Evolutionary conservation across 2,797 vertebrate genomes (phyloP).

Genomic region (Cyprinodon diabolis): DNA sequence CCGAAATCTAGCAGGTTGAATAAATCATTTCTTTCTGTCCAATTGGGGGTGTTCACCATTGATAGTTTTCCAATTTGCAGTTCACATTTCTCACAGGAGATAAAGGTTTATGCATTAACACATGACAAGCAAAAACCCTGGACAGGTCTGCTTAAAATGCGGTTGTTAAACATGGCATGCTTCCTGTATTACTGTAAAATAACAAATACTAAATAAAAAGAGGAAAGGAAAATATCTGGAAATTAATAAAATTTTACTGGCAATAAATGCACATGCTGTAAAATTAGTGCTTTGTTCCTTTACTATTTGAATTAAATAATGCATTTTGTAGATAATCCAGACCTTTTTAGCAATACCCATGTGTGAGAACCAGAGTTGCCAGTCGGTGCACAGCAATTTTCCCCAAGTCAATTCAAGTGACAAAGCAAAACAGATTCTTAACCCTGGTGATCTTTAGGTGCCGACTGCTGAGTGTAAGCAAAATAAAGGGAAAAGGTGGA

Average conservation of each 20-base stretch:
- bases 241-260: neutral
- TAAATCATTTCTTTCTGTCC: constrained; percentile 11
- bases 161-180: neutral
- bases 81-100: constrained; percentile 60
- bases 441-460: constrained; percentile 48
- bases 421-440: constrained; percentile 32
- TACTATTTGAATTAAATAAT: too few relatives aligned
- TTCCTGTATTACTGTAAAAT: neutral
- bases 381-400: constrained; percentile 34
- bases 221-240: too few relatives aligned
- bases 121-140: neutral
- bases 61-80: constrained; percentile 66
- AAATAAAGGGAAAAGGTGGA: constrained; percentile 47
- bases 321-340: too few relatives aligned
- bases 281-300: too few relatives aligned
- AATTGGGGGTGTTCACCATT: constrained; percentile 61
- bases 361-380: neutral
- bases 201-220: too few relatives aligned
- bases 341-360: too few relatives aligned
- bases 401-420: constrained; percentile 46
- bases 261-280: too few relatives aligned
- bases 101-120: constrained; percentile 35
- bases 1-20: neutral
- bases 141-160: too few relatives aligned
- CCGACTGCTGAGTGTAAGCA: constrained; percentile 61